Base-by-base conservation (phyloP, 2,888 invertebrate genomes). In the Argyresthia albistria region DNA sequence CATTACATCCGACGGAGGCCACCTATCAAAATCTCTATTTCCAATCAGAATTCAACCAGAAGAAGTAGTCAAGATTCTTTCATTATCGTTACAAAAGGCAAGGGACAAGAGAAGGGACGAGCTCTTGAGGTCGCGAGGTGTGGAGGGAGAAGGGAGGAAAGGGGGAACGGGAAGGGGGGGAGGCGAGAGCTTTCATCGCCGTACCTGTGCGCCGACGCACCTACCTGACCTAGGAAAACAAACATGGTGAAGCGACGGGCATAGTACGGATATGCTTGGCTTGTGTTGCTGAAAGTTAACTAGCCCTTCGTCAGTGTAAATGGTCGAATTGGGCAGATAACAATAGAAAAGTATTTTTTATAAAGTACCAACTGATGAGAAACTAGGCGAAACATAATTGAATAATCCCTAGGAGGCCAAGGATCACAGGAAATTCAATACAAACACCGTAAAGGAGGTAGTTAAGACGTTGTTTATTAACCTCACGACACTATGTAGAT, bases 221-320 rank as follows among this genome's bases (percentile, higher is more conserved):
- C 69, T 83, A 82, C 84, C 86, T 87, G 82, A 81, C 80, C 84
- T 83, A 84, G 83, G 82, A 84, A 84, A 86, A 83, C 82, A 86
- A 81, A 79, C 69, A 79, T 72, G 64, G 66, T 60, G 60, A 59
- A 50, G 55, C 54, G 60, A 55, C 54, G 43, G 53, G 52, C 50
- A 53, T 70, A 70, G 42, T 53, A 56, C 69, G 76, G 84, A 83
- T 66, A 67, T 52, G 64, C 25, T 25, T 6, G 25, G 25, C 25
- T 25, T 25, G 25, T n/a, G n/a, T n/a, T n/a, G n/a, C 25, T 2
- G 25, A 25, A 25, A 25, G 25, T 25, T 25, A 25, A 4, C 2
- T n/a, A n/a, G n/a, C n/a, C n/a, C n/a, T n/a, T n/a, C n/a, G n/a
- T n/a, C n/a, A n/a, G n/a, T n/a, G n/a, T n/a, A n/a, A n/a, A n/a